Evolutionary conservation across 2,113 vertebrate genomes (phyloP), one percentile per base, ranked within the genome.

Genomic region (Notiomystis cincta): DNA sequence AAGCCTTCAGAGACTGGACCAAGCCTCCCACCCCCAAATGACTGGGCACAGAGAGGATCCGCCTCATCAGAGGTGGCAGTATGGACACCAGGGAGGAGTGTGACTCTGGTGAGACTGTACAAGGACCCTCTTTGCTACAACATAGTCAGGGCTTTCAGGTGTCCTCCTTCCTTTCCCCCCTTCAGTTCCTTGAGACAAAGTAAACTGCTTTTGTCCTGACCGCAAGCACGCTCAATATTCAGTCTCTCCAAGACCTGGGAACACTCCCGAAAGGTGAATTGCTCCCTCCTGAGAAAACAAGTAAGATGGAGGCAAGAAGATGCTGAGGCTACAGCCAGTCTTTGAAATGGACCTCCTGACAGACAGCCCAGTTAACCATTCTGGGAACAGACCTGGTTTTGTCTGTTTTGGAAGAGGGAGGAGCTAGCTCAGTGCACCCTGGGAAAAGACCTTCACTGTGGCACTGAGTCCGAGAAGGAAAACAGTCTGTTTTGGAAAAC

Each of bases 241-340:
- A 79, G 62, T 95, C 82, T 95, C 95, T 91, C 84, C 64, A 82
- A 92, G 71, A 90, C 42, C 31, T 78, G 89, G 85, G 62, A 95
- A 94, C 17, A 23, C 93, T 95, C 91, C 44, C 81, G 84, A 64
- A 92, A 96, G 56, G 60, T 95, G 92, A 93, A 78, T 3, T 75
- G 70, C 66, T 78, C 97, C 90, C 95, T 84, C 24, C 93, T 90
- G 94, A 89, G 95, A 95, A 69, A 93, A 48, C 64, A 87, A 93
- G 90, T 66, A 18, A 84, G 77, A 83, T 80, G 83, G 90, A 94
- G 70, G 44, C 44, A 92, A 88, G 76, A 94, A 70, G 51, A 80
- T 75, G 75, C 50, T 87, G 77, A 96, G 65, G 51, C 62, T 80
- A 79, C 30, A 89, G 76, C 27, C 65, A 85, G 67, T 75, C 72